A percentile compares a stretch with the other conserved stretches of the same genome.
phyloP scores from a whole-genome alignment of 2,113 vertebrate genomes.

The Buteo buteo region DNA sequence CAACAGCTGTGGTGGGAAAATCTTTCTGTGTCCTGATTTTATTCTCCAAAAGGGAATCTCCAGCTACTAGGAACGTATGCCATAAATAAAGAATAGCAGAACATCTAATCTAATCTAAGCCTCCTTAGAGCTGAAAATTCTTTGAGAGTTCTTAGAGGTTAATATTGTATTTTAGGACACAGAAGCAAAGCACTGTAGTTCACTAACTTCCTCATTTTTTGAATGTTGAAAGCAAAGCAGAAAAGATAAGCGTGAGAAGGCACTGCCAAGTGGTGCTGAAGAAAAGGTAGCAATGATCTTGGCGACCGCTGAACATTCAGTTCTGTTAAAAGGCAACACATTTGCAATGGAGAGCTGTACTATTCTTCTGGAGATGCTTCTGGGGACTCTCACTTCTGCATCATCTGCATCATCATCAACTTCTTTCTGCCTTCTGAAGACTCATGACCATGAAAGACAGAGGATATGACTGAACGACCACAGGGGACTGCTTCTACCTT shows the following conservation, averaged over 20 bases:
- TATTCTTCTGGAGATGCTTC: neutral
- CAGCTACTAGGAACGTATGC: neutral
- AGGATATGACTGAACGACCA: neutral
- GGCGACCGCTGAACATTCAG: neutral
- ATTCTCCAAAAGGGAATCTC: constrained; percentile 46
- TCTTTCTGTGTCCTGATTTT: constrained; percentile 29
- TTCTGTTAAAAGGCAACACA: neutral
- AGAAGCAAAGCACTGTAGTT: neutral
- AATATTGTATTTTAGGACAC: constrained; percentile 7
- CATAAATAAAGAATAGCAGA: constrained; percentile 46
- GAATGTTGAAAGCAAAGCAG: neutral
- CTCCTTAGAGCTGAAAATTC: constrained; percentile 5
- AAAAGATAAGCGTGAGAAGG: neutral
- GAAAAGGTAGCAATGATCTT: neutral
- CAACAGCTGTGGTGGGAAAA: neutral
- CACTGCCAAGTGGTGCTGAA: neutral
- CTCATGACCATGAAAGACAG: neutral
- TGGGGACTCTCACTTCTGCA: neutral
- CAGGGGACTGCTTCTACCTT: neutral
- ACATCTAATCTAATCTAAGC: constrained; percentile 9
- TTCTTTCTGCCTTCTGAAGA: neutral
- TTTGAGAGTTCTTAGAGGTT: neutral
- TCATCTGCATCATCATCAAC: neutral
- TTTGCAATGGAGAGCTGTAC: neutral
- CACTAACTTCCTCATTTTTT: neutral